Conservation (phyloP, 2,113 vertebrate species). For the Paramisgurnus dabryanus region DNA sequence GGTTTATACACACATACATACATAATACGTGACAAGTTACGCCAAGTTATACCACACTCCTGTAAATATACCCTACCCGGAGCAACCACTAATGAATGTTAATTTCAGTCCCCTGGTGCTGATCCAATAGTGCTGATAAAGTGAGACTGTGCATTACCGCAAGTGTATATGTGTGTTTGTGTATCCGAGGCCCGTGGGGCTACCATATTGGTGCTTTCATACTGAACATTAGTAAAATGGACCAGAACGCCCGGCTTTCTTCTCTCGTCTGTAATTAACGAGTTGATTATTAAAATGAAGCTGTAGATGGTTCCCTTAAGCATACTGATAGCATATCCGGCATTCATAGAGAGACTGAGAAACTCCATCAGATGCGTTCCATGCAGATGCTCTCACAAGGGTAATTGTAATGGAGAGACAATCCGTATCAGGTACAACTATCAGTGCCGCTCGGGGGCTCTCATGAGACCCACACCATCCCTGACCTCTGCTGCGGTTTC, state of each 20-base stretch:
- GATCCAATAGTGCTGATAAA: constrained; percentile 37
- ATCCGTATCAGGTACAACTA: constrained; percentile 38
- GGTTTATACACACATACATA: constrained; percentile 4
- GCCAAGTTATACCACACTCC: constrained; percentile 27
- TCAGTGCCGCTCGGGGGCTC: constrained; percentile 30
- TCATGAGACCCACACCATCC: constrained; percentile 22
- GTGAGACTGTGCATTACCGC: constrained; percentile 11
- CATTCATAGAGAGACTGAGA: constrained; percentile 6
- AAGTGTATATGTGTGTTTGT: constrained; percentile 18
- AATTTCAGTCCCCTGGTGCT: constrained; percentile 39
- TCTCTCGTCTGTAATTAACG: constrained; percentile 50
- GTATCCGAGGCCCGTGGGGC: constrained; percentile 18
- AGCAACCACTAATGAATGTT: constrained; percentile 42
- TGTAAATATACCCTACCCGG: constrained; percentile 38
- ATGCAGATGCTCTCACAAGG: constrained; percentile 38
- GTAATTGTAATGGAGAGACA: constrained; percentile 39
- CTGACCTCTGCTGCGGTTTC: constrained; percentile 48
- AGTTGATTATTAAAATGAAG: constrained; percentile 56
- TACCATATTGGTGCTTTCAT: constrained; percentile 36
- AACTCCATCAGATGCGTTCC: not conserved
- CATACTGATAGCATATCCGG: constrained; percentile 42
- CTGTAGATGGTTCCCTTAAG: constrained; percentile 49
- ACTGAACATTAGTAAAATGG: constrained; percentile 55
- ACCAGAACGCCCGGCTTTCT: constrained; percentile 42
- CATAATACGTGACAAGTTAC: constrained; percentile 4